phyloP scores from a whole-genome alignment of 1,140 invertebrate genomes.

The Philopotamus ludificatus region DNA sequence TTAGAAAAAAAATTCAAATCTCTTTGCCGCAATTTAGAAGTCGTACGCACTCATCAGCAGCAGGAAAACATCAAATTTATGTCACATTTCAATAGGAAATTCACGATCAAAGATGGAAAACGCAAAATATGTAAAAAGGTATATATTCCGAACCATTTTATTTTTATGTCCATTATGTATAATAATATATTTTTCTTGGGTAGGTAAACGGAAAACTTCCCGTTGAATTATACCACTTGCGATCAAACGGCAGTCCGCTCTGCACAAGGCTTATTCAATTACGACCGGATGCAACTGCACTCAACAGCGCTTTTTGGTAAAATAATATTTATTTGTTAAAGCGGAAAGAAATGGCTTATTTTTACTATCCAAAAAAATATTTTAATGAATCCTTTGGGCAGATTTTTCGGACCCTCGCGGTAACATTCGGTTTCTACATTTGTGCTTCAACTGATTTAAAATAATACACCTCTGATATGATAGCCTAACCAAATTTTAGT shows the following conservation, averaged over 20 bases:
- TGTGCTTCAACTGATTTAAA: too few species aligned
- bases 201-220: slow-evolving; percentile 54
- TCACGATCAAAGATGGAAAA: slow-evolving; percentile 92
- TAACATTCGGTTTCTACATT: too few species aligned
- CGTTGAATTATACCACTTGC: slow-evolving; percentile 92
- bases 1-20: slow-evolving; percentile 97
- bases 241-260: slow-evolving; percentile 93
- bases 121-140: slow-evolving; percentile 63
- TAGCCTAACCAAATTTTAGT: too few species aligned
- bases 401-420: too few species aligned
- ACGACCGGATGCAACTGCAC: slow-evolving; percentile 70
- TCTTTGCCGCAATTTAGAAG: slow-evolving; percentile 93
- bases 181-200: neutral
- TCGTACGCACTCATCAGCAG: slow-evolving; percentile 96
- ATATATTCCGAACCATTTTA: slow-evolving; percentile 39
- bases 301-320: slow-evolving; percentile 86
- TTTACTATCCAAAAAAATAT: too few species aligned
- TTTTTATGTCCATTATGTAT: neutral
- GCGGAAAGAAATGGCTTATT: too few species aligned
- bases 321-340: neutral
- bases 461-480: too few species aligned
- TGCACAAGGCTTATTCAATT: slow-evolving; percentile 94
- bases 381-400: too few species aligned
- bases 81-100: slow-evolving; percentile 94
- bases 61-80: slow-evolving; percentile 99